Evolutionary conservation across 2,888 invertebrate species (phyloP).

Genomic region (Fragum fragum): DNA sequence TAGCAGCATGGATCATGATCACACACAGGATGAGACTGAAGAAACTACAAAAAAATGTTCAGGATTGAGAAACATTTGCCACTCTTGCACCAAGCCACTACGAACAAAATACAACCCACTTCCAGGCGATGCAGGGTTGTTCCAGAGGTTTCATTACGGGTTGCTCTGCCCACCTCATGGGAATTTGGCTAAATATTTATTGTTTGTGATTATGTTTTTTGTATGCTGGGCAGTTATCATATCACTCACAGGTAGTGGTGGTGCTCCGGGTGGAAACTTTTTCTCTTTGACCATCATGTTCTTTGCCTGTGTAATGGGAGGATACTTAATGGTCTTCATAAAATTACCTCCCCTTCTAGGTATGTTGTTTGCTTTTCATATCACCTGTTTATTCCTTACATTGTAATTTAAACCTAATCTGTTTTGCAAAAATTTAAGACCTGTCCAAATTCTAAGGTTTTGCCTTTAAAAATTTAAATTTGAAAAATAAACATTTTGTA

Average conservation of each 20-base stretch:
- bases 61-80: constrained; percentile 57
- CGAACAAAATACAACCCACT: constrained; percentile 78
- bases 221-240: constrained; percentile 77
- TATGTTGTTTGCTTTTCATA: constrained; percentile 58
- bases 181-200: constrained; percentile 87
- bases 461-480: no score
- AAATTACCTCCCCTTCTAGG: constrained; percentile 82
- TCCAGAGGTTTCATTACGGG: constrained; percentile 73
- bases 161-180: constrained; percentile 85
- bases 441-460: no score
- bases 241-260: constrained; percentile 75
- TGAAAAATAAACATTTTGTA: no score
- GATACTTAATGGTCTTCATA: constrained; percentile 77
- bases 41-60: constrained; percentile 58
- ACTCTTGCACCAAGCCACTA: constrained; percentile 71
- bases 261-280: constrained; percentile 83
- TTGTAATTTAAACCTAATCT: no score
- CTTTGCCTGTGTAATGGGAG: constrained; percentile 79
- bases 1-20: constrained; percentile 1
- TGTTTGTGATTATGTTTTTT: constrained; percentile 71
- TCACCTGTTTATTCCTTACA: no score
- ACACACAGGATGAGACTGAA: constrained; percentile 5
- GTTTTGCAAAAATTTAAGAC: no score
- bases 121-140: constrained; percentile 66
- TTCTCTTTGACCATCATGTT: constrained; percentile 83